Evolutionary conservation across 2,113 vertebrate species (phyloP).

Genomic region (Oncorhynchus kisutch): DNA sequence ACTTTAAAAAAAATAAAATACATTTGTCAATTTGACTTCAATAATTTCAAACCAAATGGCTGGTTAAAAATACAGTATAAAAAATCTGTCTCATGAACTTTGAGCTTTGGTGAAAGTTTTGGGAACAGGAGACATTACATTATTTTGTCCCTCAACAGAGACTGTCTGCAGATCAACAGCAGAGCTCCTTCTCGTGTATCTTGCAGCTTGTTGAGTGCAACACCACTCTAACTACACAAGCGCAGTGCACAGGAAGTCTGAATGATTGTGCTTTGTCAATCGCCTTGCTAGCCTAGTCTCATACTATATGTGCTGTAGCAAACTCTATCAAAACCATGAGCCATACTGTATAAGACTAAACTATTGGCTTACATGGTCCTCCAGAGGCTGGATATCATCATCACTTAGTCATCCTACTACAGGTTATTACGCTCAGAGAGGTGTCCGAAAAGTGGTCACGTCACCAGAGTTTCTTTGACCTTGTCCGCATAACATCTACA

Average conservation of each 20-base stretch:
- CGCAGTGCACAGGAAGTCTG: not conserved
- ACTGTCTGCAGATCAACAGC: not conserved
- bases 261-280: slow-evolving; percentile 20
- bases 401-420: too few species aligned
- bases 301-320: too few species aligned
- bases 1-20: slow-evolving; percentile 1
- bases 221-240: not conserved
- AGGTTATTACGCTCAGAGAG: too few species aligned
- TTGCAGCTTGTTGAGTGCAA: not conserved
- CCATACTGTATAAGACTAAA: too few species aligned
- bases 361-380: too few species aligned
- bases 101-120: slow-evolving; percentile 36
- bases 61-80: slow-evolving; percentile 14
- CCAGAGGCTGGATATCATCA: too few species aligned
- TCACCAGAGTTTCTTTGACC: too few species aligned
- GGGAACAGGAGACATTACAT: not conserved
- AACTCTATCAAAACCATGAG: too few species aligned
- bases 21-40: slow-evolving; percentile 9
- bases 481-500: too few species aligned
- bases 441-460: too few species aligned
- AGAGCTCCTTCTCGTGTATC: not conserved
- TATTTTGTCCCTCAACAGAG: too few species aligned
- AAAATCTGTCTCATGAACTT: slow-evolving; percentile 6
- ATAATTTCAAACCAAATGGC: slow-evolving; percentile 24
- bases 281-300: not conserved